Evolutionary conservation across 2,113 vertebrate species (phyloP).

Genomic region (Poeciliopsis prolifica): DNA sequence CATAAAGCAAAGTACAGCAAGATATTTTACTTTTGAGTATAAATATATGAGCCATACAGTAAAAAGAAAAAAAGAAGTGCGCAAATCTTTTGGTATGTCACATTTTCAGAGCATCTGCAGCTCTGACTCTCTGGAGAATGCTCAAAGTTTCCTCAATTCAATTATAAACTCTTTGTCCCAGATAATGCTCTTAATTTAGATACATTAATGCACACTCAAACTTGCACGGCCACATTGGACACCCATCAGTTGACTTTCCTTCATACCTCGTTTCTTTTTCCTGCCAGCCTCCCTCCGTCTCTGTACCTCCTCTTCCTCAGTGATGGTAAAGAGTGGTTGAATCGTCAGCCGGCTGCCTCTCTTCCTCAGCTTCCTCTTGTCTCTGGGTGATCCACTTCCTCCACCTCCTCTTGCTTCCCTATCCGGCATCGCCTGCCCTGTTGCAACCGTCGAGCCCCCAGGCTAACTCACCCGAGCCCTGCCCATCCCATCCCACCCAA

Average conservation of each 20-base stretch:
- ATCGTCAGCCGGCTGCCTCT: constrained; percentile 81
- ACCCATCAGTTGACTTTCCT: constrained; percentile 2
- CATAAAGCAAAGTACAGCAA: neutral
- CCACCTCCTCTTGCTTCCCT: constrained; percentile 52
- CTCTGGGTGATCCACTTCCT: constrained; percentile 61
- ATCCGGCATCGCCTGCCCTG: constrained; percentile 62
- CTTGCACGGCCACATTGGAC: constrained; percentile 1
- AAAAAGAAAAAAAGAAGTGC: neutral
- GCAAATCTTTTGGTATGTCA: neutral
- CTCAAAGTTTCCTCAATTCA: constrained; percentile 16
- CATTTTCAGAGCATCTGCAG: constrained; percentile 1
- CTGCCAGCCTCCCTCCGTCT: constrained; percentile 72
- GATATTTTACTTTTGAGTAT: neutral
- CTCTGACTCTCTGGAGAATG: neutral
- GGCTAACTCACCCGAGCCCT: constrained; percentile 59
- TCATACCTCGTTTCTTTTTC: constrained; percentile 84
- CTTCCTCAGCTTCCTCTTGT: constrained; percentile 85
- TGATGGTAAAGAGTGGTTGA: constrained; percentile 91
- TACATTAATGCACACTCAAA: neutral
- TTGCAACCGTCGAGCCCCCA: constrained; percentile 65
- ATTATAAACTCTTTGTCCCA: constrained; percentile 16
- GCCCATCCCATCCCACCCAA: constrained; percentile 61
- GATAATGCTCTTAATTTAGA: constrained; percentile 1
- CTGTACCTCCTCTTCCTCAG: constrained; percentile 94
- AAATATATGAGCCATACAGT: neutral